Evolutionary conservation across 2,797 vertebrate genomes (phyloP), one percentile per base, ranked within the genome.

Genomic region (Paramormyrops hopkinsi): DNA sequence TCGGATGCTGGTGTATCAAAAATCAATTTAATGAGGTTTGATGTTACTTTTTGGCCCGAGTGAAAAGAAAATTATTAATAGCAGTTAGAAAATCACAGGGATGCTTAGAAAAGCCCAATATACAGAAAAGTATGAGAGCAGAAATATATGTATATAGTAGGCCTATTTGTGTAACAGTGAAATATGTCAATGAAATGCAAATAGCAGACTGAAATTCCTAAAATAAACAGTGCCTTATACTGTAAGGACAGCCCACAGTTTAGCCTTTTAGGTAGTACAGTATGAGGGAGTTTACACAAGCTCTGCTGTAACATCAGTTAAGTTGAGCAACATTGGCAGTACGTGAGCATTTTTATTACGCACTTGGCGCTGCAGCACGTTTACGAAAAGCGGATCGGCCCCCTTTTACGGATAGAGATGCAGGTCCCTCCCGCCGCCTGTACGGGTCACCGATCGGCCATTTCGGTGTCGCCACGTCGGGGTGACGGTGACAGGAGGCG

Each of bases 401-500:
- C 17, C 73, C 17, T 44, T 44, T 73, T 73, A 73, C 29, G 4
- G 12, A 37, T 14, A 29, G 14, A 41, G 37, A 41, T 7, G 41
- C 19, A 19, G 37, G 76, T 22, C 76, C 76, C 76, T 46, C 76
- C 76, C 76, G 76, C 76, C 76, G 76, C 29, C 29, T 37, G 25
- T 33, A 22, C 44, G 22, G 79, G 89, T 88, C 79, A 37, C 90
- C 54, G 14, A 65, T 37, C n/a, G 65, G 56, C 56, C 89, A 82
- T 54, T 87, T 54, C 53, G 29, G 12, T 33, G 69, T 41, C 93
- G 92, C 92, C 93, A 93, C 92, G 93, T 93, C 91, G 91, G 88
- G 62, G 53, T 93, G 92, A 93, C 92, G 92, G 90, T 88, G 2
- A 76, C 79, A 50, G 73, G 89, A 89, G 92, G 92, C 88, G 91